Conservation (phyloP, 2,113 vertebrate species). For the crab-eating macaque (Macaca fascicularis) region T2T-MFA8v1.1 NC_088391.1:29561001-29561500, state of each 20-base stretch:
- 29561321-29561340: background rate
- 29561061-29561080: background rate
- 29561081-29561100: background rate
- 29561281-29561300: background rate
- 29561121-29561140: background rate
- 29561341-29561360: background rate
- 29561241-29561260: background rate
- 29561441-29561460: background rate
- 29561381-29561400: background rate
- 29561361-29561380: background rate
- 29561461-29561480: background rate
- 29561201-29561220: background rate
- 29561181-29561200: background rate
- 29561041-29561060: background rate
- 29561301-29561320: background rate
- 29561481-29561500: background rate
- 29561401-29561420: background rate
- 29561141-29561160: background rate
- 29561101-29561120: background rate
- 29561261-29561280: background rate
- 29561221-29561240: background rate
- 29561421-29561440: background rate
- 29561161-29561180: background rate
- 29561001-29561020: background rate
- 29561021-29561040: background rate